Conservation (phyloP, 2,888 invertebrate species). For the Xestia xanthographa region DNA sequence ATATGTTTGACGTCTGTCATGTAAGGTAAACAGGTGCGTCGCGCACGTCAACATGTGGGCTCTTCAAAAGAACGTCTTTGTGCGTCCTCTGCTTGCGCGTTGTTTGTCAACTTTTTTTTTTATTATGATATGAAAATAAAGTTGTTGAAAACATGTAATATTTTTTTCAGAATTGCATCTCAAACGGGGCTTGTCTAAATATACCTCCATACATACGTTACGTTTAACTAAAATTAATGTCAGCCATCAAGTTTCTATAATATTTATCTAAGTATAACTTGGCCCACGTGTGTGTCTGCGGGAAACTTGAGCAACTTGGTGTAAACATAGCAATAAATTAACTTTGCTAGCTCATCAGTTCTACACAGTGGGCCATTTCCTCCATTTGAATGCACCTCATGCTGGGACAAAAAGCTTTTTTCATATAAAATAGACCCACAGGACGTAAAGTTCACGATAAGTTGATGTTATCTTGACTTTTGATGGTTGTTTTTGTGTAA, state of each 20-base stretch:
- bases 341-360: slow-evolving; percentile 46
- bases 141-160: slow-evolving; percentile 2
- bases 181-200: slow-evolving; percentile 4
- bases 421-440: not conserved
- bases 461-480: slow-evolving; percentile 1
- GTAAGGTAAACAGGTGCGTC: slow-evolving; percentile 81
- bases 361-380: slow-evolving; percentile 52
- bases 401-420: slow-evolving; percentile 44
- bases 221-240: slow-evolving; percentile 9
- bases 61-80: slow-evolving; percentile 68
- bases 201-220: not conserved
- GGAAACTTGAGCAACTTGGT: slow-evolving; percentile 40
- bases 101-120: slow-evolving; percentile 57
- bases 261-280: slow-evolving; percentile 49
- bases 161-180: slow-evolving; percentile 12
- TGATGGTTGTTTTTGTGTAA: slow-evolving; percentile 3
- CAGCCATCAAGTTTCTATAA: slow-evolving; percentile 11
- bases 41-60: slow-evolving; percentile 71
- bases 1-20: slow-evolving; percentile 84
- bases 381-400: slow-evolving; percentile 57
- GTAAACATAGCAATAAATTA: slow-evolving; percentile 67
- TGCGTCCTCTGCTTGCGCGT: slow-evolving; percentile 55
- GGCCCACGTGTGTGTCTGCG: slow-evolving; percentile 34
- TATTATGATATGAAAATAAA: slow-evolving; percentile 55
- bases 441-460: slow-evolving; percentile 17